Conservation (phyloP, 2,888 invertebrate genomes). For the Caradrina clavipalpis region DNA sequence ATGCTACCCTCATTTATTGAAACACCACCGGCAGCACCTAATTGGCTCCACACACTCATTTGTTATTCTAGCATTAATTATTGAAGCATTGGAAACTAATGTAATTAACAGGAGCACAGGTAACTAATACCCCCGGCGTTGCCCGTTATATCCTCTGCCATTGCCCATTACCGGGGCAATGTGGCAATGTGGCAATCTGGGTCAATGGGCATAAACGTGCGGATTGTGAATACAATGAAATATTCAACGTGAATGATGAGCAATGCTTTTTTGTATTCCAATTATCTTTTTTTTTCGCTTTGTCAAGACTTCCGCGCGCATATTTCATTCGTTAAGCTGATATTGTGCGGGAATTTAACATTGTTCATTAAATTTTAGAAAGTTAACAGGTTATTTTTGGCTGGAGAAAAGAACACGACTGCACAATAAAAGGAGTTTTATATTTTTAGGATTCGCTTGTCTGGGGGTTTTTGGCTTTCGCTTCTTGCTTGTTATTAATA, state of each 20-base stretch:
- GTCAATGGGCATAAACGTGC: constrained; percentile 40
- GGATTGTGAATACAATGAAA: constrained; percentile 50
- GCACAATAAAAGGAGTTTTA: too few relatives aligned
- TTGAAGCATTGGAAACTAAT: constrained; percentile 49
- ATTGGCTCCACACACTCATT: constrained; percentile 39
- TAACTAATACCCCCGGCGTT: constrained; percentile 37
- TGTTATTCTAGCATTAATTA: constrained; percentile 58
- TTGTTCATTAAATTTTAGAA: constrained; percentile 27
- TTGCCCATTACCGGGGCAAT: constrained; percentile 24
- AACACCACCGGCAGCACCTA: constrained; percentile 24
- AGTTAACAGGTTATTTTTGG: not conserved
- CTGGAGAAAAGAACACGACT: too few relatives aligned
- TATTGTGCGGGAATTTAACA: constrained; percentile 10
- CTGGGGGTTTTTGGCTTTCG: too few relatives aligned
- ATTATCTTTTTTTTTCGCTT: constrained; percentile 28
- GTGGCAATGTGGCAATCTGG: constrained; percentile 32
- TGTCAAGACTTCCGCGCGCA: constrained; percentile 15
- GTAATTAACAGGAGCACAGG: constrained; percentile 52
- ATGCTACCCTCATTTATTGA: constrained; percentile 34
- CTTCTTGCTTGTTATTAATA: too few relatives aligned
- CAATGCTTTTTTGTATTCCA: constrained; percentile 27
- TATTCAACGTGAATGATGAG: constrained; percentile 52
- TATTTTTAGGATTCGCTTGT: too few relatives aligned
- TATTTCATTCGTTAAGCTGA: constrained; percentile 25
- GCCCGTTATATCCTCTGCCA: constrained; percentile 21